Evolutionary conservation across 35 echinoderm and acorn worm genomes (phyloP).

Genomic region (Lytechinus pictus): DNA sequence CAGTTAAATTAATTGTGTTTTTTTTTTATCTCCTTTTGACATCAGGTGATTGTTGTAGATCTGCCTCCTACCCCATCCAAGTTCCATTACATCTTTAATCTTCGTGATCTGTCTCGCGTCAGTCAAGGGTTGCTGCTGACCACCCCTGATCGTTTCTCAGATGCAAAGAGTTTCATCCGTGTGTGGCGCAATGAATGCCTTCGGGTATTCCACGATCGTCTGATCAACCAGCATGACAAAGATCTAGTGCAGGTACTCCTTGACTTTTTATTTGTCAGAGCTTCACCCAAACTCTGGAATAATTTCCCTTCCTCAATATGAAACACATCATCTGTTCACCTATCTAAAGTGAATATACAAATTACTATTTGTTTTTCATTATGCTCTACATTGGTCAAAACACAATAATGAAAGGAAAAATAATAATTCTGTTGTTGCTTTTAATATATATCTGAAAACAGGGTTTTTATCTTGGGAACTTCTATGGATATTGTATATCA

Average conservation of each 20-base stretch:
- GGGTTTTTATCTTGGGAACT: too few relatives aligned
- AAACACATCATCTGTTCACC: too few relatives aligned
- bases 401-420: too few relatives aligned
- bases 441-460: too few relatives aligned
- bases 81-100: constrained; percentile 99
- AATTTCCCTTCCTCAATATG: too few relatives aligned
- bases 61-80: constrained; percentile 96
- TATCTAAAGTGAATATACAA: too few relatives aligned
- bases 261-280: background rate
- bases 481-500: too few relatives aligned
- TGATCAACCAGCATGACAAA: constrained; percentile 92
- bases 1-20: background rate
- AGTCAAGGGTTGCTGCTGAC: constrained; percentile 89
- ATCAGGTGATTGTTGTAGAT: constrained; percentile 64
- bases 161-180: constrained; percentile 58
- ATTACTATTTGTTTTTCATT: too few relatives aligned
- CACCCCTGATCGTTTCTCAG: constrained; percentile 90
- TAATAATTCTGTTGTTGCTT: too few relatives aligned
- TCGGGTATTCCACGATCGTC: constrained; percentile 89
- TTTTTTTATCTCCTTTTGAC: background rate
- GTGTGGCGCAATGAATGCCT: constrained; percentile 96
- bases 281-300: too few relatives aligned
- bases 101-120: constrained; percentile 90
- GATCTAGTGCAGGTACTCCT: constrained; percentile 67
- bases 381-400: too few relatives aligned